Evolutionary conservation across 2,888 invertebrate species (phyloP).

Genomic region (Trilocha varians): DNA sequence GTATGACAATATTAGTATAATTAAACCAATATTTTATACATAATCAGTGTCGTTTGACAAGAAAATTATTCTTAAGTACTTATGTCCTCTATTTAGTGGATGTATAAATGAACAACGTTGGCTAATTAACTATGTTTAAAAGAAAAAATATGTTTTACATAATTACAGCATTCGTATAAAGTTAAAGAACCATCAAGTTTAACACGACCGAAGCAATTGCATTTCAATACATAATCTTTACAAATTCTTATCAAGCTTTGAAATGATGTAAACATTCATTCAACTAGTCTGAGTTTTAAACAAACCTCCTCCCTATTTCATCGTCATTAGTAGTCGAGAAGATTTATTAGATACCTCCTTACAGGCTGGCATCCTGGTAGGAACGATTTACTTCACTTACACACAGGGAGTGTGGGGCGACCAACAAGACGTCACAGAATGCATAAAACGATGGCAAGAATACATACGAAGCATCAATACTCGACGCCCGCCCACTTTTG

Average conservation of each 20-base stretch:
- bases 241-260: not conserved
- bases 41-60: not conserved
- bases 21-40: not conserved
- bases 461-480: slow-evolving; percentile 57
- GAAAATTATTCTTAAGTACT: not conserved
- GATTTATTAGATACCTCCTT: slow-evolving; percentile 20
- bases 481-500: slow-evolving; percentile 53
- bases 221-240: not conserved
- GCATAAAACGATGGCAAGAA: slow-evolving; percentile 55
- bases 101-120: not conserved
- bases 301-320: slow-evolving; percentile 41
- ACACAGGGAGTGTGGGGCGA: slow-evolving; percentile 65
- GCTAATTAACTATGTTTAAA: no score
- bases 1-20: slow-evolving; percentile 29
- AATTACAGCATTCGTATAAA: no score
- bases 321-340: slow-evolving; percentile 33
- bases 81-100: not conserved
- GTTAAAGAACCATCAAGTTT: no score
- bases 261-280: slow-evolving; percentile 10
- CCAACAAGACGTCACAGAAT: slow-evolving; percentile 57
- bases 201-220: no score
- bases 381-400: slow-evolving; percentile 59
- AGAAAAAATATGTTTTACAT: no score
- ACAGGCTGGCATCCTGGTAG: slow-evolving; percentile 60
- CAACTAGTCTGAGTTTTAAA: slow-evolving; percentile 9